Conservation (phyloP, 2,888 invertebrate species). For the Timema cristinae region DNA sequence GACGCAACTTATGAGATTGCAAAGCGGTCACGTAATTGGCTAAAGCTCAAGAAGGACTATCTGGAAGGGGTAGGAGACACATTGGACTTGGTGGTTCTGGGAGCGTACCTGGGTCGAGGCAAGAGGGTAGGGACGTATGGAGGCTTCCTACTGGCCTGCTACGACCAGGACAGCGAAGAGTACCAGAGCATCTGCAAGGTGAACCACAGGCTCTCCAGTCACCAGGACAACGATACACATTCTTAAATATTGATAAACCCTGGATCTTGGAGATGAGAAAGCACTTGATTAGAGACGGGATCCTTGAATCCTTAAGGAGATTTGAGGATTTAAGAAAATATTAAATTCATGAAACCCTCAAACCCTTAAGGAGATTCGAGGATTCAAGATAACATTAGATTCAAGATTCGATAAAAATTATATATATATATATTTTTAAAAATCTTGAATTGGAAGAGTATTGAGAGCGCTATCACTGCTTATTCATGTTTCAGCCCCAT, state of each 20-base stretch:
- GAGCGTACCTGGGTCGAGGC: conserved; percentile 90
- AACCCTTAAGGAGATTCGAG: no score
- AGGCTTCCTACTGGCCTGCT: conserved; percentile 92
- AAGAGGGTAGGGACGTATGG: conserved; percentile 91
- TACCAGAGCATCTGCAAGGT: conserved; percentile 92
- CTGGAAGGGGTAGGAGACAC: conserved; percentile 95
- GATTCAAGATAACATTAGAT: no score
- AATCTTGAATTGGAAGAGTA: no score
- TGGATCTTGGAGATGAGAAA: no score
- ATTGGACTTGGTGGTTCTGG: conserved; percentile 91
- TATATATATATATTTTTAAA: no score
- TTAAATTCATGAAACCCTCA: no score
- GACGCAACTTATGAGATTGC: conserved; percentile 97
- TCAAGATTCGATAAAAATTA: no score
- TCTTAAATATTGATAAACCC: not conserved
- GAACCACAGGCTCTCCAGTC: conserved; percentile 36
- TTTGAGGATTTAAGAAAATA: no score
- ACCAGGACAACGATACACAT: not conserved
- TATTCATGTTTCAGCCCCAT: no score
- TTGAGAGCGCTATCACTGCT: no score
- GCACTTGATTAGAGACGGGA: no score
- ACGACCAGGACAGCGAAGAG: conserved; percentile 83
- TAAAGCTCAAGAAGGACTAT: conserved; percentile 97
- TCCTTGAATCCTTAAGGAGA: no score
- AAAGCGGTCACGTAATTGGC: conserved; percentile 88